Evolutionary conservation across 2,797 vertebrate species (phyloP).

Genomic region (Tarsius wallacei): DNA sequence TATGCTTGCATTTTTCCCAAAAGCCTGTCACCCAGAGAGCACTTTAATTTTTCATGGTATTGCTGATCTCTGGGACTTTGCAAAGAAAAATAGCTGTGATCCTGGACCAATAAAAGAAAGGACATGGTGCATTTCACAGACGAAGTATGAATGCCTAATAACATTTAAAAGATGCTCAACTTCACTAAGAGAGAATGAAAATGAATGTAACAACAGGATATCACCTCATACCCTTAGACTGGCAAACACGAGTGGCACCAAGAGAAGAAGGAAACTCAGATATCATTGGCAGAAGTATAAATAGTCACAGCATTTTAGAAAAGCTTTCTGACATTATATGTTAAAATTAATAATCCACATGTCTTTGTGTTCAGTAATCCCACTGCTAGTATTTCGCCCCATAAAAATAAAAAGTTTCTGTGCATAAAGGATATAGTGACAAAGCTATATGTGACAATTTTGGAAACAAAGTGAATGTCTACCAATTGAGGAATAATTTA

Average conservation of each 20-base stretch:
- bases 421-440: background rate
- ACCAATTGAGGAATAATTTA: background rate
- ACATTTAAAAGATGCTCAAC: background rate
- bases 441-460: background rate
- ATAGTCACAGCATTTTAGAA: background rate
- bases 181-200: background rate
- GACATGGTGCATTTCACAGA: background rate
- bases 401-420: background rate
- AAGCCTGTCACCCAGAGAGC: slow-evolving; percentile 75
- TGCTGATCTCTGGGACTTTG: slow-evolving; percentile 89
- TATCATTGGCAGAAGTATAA: background rate
- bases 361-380: background rate
- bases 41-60: slow-evolving; percentile 91
- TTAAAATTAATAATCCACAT: background rate
- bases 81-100: slow-evolving; percentile 92
- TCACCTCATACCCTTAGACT: background rate
- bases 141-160: background rate
- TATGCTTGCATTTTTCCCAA: background rate
- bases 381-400: background rate
- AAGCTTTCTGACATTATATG: background rate
- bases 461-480: background rate
- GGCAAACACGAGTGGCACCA: background rate
- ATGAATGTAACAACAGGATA: background rate
- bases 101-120: slow-evolving; percentile 16
- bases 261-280: background rate